Conservation (phyloP, 2,888 invertebrate genomes). For the Baronia brevicornis region DNA sequence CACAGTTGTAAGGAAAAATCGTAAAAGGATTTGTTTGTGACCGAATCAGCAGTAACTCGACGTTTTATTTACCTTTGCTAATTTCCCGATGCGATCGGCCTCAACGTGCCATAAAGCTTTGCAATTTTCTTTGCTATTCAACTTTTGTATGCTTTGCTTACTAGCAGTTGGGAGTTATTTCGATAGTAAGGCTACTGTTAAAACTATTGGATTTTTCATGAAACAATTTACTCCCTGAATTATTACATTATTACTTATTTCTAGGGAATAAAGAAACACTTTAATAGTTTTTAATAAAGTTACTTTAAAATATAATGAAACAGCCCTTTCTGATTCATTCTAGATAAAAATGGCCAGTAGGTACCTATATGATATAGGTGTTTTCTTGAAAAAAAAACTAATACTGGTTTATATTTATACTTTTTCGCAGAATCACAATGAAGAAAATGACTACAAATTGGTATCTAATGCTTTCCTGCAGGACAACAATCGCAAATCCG, state of each 20-base stretch:
- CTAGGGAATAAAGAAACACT: too few species aligned
- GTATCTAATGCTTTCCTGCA: constrained; percentile 64
- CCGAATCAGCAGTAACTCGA: constrained; percentile 5
- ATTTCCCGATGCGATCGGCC: constrained; percentile 8
- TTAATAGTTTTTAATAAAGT: too few species aligned
- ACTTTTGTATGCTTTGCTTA: constrained; percentile 6
- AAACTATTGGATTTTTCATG: too few species aligned
- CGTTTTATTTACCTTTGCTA: constrained; percentile 8
- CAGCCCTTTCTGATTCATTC: too few species aligned
- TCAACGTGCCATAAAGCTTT: constrained; percentile 6
- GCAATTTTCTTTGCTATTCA: constrained; percentile 5
- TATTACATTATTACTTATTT: too few species aligned
- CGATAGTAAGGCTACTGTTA: too few species aligned
- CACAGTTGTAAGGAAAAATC: background rate
- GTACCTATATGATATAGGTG: too few species aligned
- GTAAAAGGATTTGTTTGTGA: constrained; percentile 6
- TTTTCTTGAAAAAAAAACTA: too few species aligned
- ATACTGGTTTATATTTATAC: background rate
- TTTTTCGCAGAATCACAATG: constrained; percentile 44
- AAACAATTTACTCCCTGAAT: too few species aligned
- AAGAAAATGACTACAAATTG: constrained; percentile 57
- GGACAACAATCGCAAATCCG: constrained; percentile 57
- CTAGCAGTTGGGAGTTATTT: constrained; percentile 3
- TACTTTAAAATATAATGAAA: too few species aligned
- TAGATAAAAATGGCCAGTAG: too few species aligned